Evolutionary conservation across 2,888 invertebrate species (phyloP), one percentile per base, ranked within the genome.

Genomic region (Thymelicus sylvestris): DNA sequence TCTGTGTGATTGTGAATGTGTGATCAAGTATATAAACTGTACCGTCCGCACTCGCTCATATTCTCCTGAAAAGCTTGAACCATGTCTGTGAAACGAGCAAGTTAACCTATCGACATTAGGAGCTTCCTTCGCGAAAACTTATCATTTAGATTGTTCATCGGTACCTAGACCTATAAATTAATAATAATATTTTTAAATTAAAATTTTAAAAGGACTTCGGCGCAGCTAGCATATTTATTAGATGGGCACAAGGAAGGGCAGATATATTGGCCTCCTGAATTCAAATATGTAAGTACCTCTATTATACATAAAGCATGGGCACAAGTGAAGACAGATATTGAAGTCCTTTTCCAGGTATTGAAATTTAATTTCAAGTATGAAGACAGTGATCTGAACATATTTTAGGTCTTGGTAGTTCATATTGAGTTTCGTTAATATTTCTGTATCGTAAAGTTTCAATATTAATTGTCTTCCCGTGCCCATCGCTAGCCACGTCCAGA

Each of bases 1-100:
- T 75, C 78, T 78, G 79, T 81, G 86, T 86, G 82, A 81, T 67
- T 78, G 82, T 83, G 78, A 79, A 73, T 72, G 77, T 76, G 71
- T 79, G 61, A 73, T 76, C 68, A 75, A 67, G 73, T 57, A 24
- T 57, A n/a, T 48, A 47, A 48, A 66, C 76, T 62, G 61, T 74
- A 74, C 73, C 73, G 50, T 60, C 72, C 68, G 48, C 59, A 39
- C 69, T 13, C 39, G 48, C 48, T 52, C 38, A 39, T 15, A 39
- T 50, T 65, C 72, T 72, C 78, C 79, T 79, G 80, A 74, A 76
- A 81, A 80, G 81, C 80, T 79, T 75, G 71, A 78, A 78, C 74
- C 70, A 72, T 74, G 48, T 69, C 59, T 57, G 69, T 69, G 69
- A 64, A 63, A 68, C 57, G 63, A 48, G 68, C 63, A 48, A 63